Evolutionary conservation across 2,888 invertebrate genomes (phyloP), one percentile per base, ranked within the genome.

Genomic region (Liopterus haemorrhoidalis): DNA sequence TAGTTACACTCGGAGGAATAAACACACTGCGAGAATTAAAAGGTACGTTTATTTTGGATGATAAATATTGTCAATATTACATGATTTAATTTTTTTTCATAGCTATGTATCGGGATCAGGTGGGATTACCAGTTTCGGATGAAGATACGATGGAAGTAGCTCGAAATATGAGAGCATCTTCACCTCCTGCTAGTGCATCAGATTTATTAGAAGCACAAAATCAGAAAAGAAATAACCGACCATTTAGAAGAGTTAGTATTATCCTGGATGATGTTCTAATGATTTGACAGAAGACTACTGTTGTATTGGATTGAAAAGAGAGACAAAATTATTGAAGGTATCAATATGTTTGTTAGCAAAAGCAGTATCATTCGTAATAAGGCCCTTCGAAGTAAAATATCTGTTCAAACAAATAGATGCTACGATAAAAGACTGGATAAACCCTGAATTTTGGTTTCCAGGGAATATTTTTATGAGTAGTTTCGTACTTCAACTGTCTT

Each of bases 81-180:
- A 33, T 42, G 6, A 35, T 18, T n/a, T n/a, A n/a, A n/a, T n/a
- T n/a, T n/a, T 11, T 24, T 20, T 39, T 16, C 41, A 25, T 31
- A 57, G 62, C 72, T 44, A 74, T 73, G 49, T 78, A 84, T 54
- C 72, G 87, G n/a, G 72, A 75, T 42, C 76, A 78, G 51, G 75
- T 81, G 58, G 82, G 80, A 2, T 73, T 99, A 52, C 75, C 84
- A 21, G 79, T 84, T 2, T 72, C 85, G 46, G 82, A 82, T 48
- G 96, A 99, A 71, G 95, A 99, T 66, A 93, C 96, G 1, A 76
- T 94, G 55, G 91, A 93, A 70, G 85, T 96, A n/a, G 88, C 92
- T 2, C 83, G 82, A 61, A 81, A 81, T 35, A 95, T 97, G 94
- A 74, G 95, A 56, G 89, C 96, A 0, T 92, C 93, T 41, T 92